Base-by-base conservation (phyloP, 2,888 invertebrate species). In the Meganola albula region DNA sequence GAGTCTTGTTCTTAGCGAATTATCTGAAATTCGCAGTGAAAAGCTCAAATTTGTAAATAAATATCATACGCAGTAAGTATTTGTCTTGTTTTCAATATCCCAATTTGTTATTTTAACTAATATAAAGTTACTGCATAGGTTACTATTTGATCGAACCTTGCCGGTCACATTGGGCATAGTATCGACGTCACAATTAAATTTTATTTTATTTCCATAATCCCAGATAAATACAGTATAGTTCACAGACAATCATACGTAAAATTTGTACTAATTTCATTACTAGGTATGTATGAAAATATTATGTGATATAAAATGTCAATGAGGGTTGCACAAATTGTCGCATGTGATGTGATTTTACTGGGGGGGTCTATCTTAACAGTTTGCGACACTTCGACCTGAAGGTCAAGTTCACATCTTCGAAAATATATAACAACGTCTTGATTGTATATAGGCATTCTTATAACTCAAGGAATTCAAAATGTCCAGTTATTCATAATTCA, bases 321-420 rank as follows among this genome's bases (percentile, higher is more conserved):
- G 37, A 51, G 33, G 36, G 37, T 33, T 38, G 27, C 32, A 27
- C 23, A 37, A 43, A 42, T 49, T 52, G 43, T 56, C 53, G 63
- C 74, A 71, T 76, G 76, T 72, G 75, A 73, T 69, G n/a, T 20
- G 4, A 16, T 70, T 61, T 44, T 48, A 45, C 48, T 51, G 63
- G 61, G 54, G 55, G 57, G 61, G 53, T 57, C 52, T 61, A 58
- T 63, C 66, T 65, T 49, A 53, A 48, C 50, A 45, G 53, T 55
- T 58, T 58, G n/a, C n/a, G n/a, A n/a, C n/a, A n/a, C n/a, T n/a
- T n/a, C n/a, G n/a, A n/a, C 40, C 45, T 53, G 59, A 74, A 80
- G 83, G 78, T 80, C 79, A 82, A 83, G 80, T 78, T 80, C 75
- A 77, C 72, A 66, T 47, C 58, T 39, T 32, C 34, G 34, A 34